Evolutionary conservation across 2,797 vertebrate species (phyloP).

Genomic region (Spinibarbus caldwelli): DNA sequence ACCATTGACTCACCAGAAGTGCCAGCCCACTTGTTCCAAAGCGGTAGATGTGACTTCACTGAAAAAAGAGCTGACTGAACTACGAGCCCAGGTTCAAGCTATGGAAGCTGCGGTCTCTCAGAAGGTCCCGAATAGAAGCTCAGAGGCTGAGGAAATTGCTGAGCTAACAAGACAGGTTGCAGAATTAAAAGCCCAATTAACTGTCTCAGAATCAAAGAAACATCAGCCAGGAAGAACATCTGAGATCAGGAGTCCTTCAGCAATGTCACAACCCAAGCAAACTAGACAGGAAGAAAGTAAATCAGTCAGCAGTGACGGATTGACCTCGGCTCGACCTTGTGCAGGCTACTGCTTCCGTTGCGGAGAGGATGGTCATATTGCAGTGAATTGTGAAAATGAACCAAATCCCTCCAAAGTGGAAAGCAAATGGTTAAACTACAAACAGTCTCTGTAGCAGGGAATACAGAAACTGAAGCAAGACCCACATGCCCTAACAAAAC

Average conservation of each 20-base stretch:
- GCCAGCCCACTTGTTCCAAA: background rate
- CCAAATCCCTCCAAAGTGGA: background rate
- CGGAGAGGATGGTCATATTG: background rate
- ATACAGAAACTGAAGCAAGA: background rate
- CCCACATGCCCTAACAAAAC: background rate
- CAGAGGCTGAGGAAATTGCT: background rate
- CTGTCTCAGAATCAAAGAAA: background rate
- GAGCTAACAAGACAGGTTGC: background rate
- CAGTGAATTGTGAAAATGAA: background rate
- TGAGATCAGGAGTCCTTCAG: too few species aligned
- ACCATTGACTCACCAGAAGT: background rate
- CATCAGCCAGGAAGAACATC: background rate
- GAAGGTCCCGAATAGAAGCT: background rate
- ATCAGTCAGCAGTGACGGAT: background rate
- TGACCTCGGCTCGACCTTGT: background rate
- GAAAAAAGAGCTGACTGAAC: background rate
- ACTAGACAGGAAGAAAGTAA: background rate
- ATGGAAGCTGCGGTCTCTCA: too few species aligned
- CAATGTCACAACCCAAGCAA: background rate
- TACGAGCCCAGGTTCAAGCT: background rate
- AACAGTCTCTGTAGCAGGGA: slow-evolving; percentile 14
- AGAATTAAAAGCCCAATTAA: background rate
- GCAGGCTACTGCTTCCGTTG: background rate
- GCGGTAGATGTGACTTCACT: background rate
- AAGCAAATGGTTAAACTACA: background rate